Evolutionary conservation across 30 jellyfish, hydroid and myxozoan genomes (phyloP).

Genomic region (Aurelia sp.): DNA sequence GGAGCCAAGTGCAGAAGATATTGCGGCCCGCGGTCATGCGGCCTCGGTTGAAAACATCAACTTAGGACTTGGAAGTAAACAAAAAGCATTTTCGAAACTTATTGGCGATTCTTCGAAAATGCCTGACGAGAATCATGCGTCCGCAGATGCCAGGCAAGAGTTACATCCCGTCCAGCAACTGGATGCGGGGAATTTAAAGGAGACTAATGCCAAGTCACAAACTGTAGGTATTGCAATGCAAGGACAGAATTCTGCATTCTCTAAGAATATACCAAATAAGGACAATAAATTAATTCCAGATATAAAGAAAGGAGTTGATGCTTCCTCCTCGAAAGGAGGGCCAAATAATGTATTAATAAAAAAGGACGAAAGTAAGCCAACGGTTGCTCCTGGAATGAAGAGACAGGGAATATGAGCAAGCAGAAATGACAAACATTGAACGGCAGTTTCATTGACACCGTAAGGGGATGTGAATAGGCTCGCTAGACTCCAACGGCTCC

Average conservation of each 20-base stretch:
- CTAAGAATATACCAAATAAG: slow-evolving; percentile 16
- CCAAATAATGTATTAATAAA: neutral
- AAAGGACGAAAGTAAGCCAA: slow-evolving; percentile 26
- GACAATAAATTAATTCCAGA: slow-evolving; percentile 31
- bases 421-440: no score
- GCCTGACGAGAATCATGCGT: slow-evolving; percentile 9
- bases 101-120: slow-evolving; percentile 22
- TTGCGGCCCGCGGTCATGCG: slow-evolving; percentile 24
- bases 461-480: no score
- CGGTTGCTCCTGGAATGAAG: slow-evolving; percentile 70
- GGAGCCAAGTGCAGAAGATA: no score
- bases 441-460: no score
- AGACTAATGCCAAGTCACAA: slow-evolving; percentile 2
- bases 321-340: neutral
- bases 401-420: slow-evolving; percentile 13
- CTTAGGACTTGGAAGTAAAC: slow-evolving; percentile 1
- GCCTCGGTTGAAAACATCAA: slow-evolving; percentile 9
- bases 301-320: slow-evolving; percentile 5
- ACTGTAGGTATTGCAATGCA: slow-evolving; percentile 19
- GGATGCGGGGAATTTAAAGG: neutral
- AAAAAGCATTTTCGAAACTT: slow-evolving; percentile 38
- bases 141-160: slow-evolving; percentile 64
- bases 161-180: slow-evolving; percentile 9
- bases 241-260: slow-evolving; percentile 42
- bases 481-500: no score